Evolutionary conservation across 2,113 vertebrate genomes (phyloP), one percentile per base, ranked within the genome.

Genomic region (Talpa occidentalis): DNA sequence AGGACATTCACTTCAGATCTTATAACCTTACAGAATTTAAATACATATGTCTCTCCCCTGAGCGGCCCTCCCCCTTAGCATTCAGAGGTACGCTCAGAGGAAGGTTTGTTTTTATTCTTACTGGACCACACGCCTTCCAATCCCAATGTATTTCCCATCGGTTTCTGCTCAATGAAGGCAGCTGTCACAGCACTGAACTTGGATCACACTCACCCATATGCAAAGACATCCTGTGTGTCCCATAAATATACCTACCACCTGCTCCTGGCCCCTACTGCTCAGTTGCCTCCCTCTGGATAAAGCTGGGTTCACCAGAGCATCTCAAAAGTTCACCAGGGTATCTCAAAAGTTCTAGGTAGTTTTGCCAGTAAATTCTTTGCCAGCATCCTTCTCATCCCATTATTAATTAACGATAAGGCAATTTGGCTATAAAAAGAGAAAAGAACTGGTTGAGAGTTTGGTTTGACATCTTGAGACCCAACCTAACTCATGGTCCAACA

Each of bases 1-100:
- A 97, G 96, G 97, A 96, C 95, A 98, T 97, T 98, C 96, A 97
- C 97, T 98, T 97, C 97, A 97, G 96, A 97, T 97, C 97, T 97
- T 90, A 92, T 88, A 96, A 97, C 84, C 94, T 95, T 83, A 85
- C 70, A 97, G 93, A 96, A 96, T 96, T 95, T 97, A 97, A 98
- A 97, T 96, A 89, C 12, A 85, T 42, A 76, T 56, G 35, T 94
- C 86, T 96, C 59, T 96, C 96, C 69, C 91, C 94, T 44, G 94
- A 83, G 89, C 60, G 59, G 0, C 78, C 30, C 28, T 76, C 59
- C 66, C 56, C 72, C n/a, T 69, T 64, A 59, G 60, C 19, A 52
- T 56, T 64, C 76, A 35, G 54, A 89, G 73, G 42, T 30, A 1
- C 6, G 17, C 54, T 93, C 59, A 54, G 56, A 87, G 77, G 86